phyloP scores from a whole-genome alignment of 2,797 vertebrate genomes.

The Glyptemys insculpta region DNA sequence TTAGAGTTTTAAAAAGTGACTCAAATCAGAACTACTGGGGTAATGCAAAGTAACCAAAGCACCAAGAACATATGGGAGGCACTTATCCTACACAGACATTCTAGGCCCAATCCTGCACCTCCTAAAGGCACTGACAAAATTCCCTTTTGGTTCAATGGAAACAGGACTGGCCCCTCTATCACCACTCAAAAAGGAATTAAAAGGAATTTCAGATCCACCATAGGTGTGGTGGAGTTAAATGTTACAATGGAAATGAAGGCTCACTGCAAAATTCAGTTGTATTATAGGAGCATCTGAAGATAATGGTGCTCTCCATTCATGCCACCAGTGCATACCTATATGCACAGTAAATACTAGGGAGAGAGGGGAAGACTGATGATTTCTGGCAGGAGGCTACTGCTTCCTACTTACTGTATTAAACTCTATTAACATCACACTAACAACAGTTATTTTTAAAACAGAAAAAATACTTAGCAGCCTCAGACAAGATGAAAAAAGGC shows the following conservation, averaged over 20 bases:
- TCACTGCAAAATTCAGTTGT: not conserved
- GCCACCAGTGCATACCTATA: not conserved
- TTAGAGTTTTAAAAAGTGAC: not conserved
- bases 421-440: not conserved
- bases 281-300: not conserved
- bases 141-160: not conserved
- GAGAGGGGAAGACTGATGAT: not conserved
- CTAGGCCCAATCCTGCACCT: not conserved
- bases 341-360: not conserved
- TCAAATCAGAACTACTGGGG: not conserved
- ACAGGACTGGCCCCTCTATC: not conserved
- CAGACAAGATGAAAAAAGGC: not conserved
- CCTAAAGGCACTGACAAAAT: not conserved
- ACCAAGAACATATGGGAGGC: not conserved
- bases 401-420: not conserved
- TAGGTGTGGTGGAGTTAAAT: not conserved
- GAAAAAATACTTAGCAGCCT: fast-evolving
- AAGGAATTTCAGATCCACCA: not conserved
- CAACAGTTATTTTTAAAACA: not conserved
- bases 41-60: not conserved
- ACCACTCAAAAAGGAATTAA: not conserved
- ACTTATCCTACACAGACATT: not conserved
- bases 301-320: not conserved
- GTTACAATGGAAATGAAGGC: not conserved
- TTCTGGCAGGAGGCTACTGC: not conserved